Evolutionary conservation across 2,113 vertebrate genomes (phyloP).

Genomic region (Polypterus senegalus): DNA sequence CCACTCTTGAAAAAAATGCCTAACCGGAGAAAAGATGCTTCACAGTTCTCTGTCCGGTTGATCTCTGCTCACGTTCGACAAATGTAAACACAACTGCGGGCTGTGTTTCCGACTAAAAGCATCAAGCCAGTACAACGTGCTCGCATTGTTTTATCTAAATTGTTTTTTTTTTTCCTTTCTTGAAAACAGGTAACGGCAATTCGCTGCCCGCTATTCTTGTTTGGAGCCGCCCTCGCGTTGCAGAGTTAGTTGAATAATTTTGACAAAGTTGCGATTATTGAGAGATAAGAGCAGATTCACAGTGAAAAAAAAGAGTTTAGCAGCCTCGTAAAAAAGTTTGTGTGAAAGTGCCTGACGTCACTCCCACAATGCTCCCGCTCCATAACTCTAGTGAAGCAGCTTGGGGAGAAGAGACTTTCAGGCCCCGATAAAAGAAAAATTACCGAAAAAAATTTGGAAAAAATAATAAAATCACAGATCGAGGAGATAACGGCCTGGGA

Average conservation of each 20-base stretch:
- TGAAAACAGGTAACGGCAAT: too few species aligned
- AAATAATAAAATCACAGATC: conserved; percentile 30
- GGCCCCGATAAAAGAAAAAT: conserved; percentile 51
- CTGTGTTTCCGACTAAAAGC: too few species aligned
- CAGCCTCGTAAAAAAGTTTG: conserved; percentile 51
- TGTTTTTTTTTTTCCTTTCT: not conserved
- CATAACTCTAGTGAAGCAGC: conserved; percentile 55
- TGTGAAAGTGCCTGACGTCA: conserved; percentile 64
- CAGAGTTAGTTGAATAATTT: too few species aligned
- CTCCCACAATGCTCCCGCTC: conserved; percentile 69
- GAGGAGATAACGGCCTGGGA: conserved; percentile 21
- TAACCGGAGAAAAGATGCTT: too few species aligned
- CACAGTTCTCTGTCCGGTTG: too few species aligned
- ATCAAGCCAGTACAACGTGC: conserved; percentile 10
- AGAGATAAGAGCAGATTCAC: too few species aligned
- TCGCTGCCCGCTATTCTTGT: too few species aligned
- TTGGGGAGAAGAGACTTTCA: conserved; percentile 47
- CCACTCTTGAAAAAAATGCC: too few species aligned
- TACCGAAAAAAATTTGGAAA: conserved; percentile 32
- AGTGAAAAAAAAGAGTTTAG: conserved; percentile 17
- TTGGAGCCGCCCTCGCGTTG: too few species aligned
- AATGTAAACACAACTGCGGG: too few species aligned
- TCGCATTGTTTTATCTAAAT: conserved; percentile 16
- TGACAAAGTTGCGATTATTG: too few species aligned
- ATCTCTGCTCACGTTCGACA: too few species aligned